Conservation (phyloP, 2,797 vertebrate genomes). For the Emydoidea blandingii region DNA sequence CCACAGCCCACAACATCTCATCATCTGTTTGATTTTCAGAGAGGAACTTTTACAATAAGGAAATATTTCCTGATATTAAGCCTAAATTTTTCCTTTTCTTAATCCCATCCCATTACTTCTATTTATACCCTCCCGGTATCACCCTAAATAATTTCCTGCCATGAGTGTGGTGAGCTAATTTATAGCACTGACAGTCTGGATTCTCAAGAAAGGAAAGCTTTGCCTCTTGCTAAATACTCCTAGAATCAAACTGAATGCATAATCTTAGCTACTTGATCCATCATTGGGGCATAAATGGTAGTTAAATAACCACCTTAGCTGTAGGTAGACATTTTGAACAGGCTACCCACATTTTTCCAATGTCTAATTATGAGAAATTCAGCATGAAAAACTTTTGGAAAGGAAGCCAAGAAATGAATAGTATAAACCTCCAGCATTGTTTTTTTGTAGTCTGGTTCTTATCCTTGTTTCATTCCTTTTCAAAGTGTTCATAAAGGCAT, state of each 20-base stretch:
- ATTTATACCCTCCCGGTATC: slow-evolving; percentile 52
- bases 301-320: slow-evolving; percentile 5
- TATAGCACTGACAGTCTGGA: not conserved
- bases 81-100: not conserved
- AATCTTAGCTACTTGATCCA: not conserved
- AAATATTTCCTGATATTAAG: slow-evolving; percentile 72
- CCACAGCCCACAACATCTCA: slow-evolving; percentile 63
- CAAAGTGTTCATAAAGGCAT: not conserved
- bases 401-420: not conserved
- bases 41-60: slow-evolving; percentile 59
- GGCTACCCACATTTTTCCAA: slow-evolving; percentile 1
- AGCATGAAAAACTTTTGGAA: slow-evolving; percentile 13
- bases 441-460: not conserved
- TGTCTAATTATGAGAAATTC: slow-evolving; percentile 3
- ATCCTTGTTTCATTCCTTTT: slow-evolving; percentile 2
- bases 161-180: slow-evolving; percentile 2
- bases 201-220: not conserved
- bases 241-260: not conserved
- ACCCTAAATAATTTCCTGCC: slow-evolving; percentile 28
- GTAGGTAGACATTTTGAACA: slow-evolving; percentile 33
- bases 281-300: not conserved
- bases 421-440: not conserved
- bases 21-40: slow-evolving; percentile 63
- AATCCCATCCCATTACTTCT: slow-evolving; percentile 55
- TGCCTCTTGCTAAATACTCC: not conserved